Percentiles rank a stretch among this genome's conserved stretches.
phyloP scores from a whole-genome alignment of 2,888 invertebrate genomes.

The Clanis bilineata region DNA sequence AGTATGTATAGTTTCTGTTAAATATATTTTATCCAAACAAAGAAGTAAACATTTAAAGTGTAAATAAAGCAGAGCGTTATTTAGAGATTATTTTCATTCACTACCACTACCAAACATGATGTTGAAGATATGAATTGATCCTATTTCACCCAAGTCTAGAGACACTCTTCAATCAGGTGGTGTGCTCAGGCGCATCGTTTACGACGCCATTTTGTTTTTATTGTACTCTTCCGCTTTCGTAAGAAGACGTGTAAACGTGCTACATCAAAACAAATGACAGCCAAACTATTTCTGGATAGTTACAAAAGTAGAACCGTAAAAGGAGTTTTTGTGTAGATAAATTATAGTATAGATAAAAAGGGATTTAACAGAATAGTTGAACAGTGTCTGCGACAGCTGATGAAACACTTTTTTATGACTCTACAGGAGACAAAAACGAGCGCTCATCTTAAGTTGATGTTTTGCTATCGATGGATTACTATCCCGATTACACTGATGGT shows the following conservation, averaged over 20 bases:
- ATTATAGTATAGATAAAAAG: too few species aligned
- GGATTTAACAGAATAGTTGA: background rate
- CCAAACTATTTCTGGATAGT: conserved; percentile 22
- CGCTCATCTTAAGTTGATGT: too few species aligned
- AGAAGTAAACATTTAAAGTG: too few species aligned
- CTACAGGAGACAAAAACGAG: too few species aligned
- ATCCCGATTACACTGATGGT: too few species aligned
- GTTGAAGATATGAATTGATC: background rate
- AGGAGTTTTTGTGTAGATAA: background rate
- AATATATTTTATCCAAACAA: too few species aligned
- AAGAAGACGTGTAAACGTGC: conserved; percentile 46
- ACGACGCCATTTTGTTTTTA: conserved; percentile 54
- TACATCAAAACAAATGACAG: conserved; percentile 38
- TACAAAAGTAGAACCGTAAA: background rate
- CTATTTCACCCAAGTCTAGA: conserved; percentile 26
- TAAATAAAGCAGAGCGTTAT: background rate
- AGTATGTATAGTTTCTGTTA: too few species aligned
- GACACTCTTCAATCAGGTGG: conserved; percentile 47
- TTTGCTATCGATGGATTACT: too few species aligned
- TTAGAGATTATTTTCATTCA: background rate
- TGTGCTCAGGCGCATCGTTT: conserved; percentile 42
- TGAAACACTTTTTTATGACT: too few species aligned
- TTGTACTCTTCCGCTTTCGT: conserved; percentile 59
- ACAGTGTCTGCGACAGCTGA: background rate
- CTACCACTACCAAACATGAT: background rate